phyloP scores from a whole-genome alignment of 2,797 vertebrate genomes.

The Falco peregrinus region DNA sequence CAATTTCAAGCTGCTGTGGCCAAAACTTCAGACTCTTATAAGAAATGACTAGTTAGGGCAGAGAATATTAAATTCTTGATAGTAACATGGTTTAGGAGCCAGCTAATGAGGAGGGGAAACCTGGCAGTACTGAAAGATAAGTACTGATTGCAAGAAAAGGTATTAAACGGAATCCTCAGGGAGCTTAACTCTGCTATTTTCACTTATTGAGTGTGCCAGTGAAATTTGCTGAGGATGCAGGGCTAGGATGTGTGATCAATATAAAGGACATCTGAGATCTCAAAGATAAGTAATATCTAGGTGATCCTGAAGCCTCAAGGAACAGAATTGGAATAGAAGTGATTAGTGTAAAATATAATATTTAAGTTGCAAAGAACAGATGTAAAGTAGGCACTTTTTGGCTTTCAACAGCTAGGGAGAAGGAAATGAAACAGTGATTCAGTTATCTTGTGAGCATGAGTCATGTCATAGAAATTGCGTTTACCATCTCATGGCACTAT shows the following conservation, averaged over 20 bases:
- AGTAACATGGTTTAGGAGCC: not conserved
- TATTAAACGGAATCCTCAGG: not conserved
- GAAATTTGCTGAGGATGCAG: not conserved
- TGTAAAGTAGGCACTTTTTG: not conserved
- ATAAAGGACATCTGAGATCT: not conserved
- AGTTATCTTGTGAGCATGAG: conserved; percentile 45
- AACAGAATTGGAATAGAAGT: not conserved
- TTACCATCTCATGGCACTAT: not conserved
- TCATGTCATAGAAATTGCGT: not conserved
- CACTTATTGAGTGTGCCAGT: not conserved
- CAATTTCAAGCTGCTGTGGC: not conserved
- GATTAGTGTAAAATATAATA: not conserved
- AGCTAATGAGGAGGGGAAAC: not conserved
- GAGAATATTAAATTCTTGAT: not conserved
- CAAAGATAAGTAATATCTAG: not conserved
- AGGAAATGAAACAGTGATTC: conserved; percentile 33
- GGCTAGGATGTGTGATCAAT: not conserved
- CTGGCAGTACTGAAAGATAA: not conserved
- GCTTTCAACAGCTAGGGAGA: conserved; percentile 41
- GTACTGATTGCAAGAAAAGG: not conserved
- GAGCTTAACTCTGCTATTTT: not conserved
- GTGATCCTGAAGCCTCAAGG: not conserved
- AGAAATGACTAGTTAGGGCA: not conserved
- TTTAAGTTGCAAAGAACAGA: not conserved
- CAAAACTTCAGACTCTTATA: not conserved